Percentiles rank a stretch among this genome's conserved stretches.
Conservation (phyloP, 1,140 invertebrate genomes). For the Leptinotarsa texana region DNA sequence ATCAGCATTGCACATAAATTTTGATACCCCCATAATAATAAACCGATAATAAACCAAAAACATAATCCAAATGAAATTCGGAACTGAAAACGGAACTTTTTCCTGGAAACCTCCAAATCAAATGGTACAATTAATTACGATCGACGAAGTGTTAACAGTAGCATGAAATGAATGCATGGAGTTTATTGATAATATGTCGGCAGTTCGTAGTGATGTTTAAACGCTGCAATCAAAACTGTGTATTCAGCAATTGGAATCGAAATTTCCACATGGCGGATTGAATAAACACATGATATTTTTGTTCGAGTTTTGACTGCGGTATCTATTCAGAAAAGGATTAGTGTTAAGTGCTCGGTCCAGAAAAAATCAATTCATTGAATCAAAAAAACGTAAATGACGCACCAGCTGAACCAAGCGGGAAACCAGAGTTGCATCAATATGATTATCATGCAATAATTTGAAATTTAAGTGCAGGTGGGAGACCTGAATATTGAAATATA, state of each 20-base stretch:
- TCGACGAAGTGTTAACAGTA: constrained; percentile 32
- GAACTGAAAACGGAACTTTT: constrained; percentile 11
- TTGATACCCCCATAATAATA: constrained; percentile 15
- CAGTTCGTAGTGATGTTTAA: constrained; percentile 15
- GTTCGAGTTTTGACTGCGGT: no score
- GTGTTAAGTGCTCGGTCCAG: no score
- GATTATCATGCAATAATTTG: no score
- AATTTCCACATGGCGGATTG: constrained; percentile 14
- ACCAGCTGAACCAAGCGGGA: no score
- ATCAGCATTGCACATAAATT: constrained; percentile 12
- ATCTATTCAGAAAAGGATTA: no score
- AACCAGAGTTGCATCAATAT: no score
- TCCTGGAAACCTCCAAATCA: neutral
- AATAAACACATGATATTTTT: neutral
- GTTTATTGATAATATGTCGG: constrained; percentile 26
- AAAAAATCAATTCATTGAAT: no score
- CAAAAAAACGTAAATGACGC: no score
- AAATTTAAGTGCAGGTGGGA: no score
- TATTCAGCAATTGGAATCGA: constrained; percentile 28
- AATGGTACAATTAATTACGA: constrained; percentile 18
- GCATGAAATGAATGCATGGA: constrained; percentile 27
- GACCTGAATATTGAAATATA: no score
- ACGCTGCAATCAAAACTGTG: constrained; percentile 31
- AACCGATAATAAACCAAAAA: constrained; percentile 16
- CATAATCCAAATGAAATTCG: constrained; percentile 20